These are phyloP conservation scores for Stichodactyla helianthus DNA, from an alignment of 64 coral and sea anemone genomes.

Conservation along the genomic window DNA sequence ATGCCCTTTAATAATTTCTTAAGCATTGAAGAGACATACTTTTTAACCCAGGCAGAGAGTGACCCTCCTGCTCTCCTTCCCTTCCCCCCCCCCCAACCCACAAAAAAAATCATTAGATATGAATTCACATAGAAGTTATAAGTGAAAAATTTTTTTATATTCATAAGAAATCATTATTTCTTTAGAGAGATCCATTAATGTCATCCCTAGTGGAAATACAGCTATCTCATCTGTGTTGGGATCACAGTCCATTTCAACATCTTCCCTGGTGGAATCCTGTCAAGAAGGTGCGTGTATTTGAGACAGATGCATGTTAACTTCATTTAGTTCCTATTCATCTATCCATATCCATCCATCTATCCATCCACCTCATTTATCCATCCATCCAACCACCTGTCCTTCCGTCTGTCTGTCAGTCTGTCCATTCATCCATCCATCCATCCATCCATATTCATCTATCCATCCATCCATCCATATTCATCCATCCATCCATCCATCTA, in stretches of 20 bases:
- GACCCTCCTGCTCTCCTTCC: too few species aligned
- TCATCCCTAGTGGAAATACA: neutral
- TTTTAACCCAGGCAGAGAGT: too few species aligned
- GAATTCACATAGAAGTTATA: too few species aligned
- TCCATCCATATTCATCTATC: neutral
- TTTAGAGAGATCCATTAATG: too few species aligned
- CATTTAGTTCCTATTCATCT: neutral
- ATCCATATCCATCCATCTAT: neutral
- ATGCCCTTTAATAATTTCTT: too few species aligned
- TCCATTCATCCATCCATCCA: neutral
- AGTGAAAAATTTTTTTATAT: too few species aligned
- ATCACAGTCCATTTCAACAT: neutral
- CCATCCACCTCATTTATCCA: neutral
- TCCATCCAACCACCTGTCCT: neutral
- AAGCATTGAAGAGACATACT: too few species aligned
- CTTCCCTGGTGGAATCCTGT: neutral
- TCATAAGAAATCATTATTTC: neutral
- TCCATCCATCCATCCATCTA: neutral
- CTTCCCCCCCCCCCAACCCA: too few species aligned
- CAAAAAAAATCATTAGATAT: too few species aligned
- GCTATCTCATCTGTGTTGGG: neutral
- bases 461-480: neutral
- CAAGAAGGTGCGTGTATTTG: neutral
- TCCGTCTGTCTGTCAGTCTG: neutral
- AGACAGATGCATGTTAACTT: neutral